Evolutionary conservation across 2,113 vertebrate species (phyloP), one percentile per base, ranked within the genome.

Genomic region (Leucoraja erinaceus): DNA sequence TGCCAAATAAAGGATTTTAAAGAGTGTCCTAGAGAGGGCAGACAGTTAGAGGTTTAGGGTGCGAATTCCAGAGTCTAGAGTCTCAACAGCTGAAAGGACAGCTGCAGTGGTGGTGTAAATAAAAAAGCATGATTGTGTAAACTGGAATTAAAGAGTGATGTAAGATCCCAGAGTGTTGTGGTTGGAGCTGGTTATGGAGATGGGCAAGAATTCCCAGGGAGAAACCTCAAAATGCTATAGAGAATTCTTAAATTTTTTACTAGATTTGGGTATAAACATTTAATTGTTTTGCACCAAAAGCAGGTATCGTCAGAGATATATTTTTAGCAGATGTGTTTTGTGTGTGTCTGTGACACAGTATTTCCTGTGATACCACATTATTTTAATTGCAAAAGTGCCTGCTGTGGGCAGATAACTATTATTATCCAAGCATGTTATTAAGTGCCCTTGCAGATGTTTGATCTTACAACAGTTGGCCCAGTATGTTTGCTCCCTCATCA

Each of bases 311-410:
- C 83, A 86, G 83, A 86, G 28, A n/a, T n/a, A 56, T 1, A n/a
- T 59, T 31, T 63, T 86, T 63, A 63, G 56, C 83, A 86, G 81
- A 47, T 47, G 38, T 47, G 38, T 47, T 47, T 47, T 47, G 38
- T 47, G 38, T 47, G 38, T 47, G 38, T 59, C 10, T 61, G 81
- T 63, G 56, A 86, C 61, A 14, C 56, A 63, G 56, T 31, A 11
- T 61, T 86, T 86, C 83, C 83, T 86, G 56, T 86, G 81, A 59
- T 86, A 12, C 28, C 59, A 61, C 83, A 63, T 86, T 86, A 31
- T n/a, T 31, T 76, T 76, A 63, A 31, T 31, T 86, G 28, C 28
- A 63, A 86, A 86, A 86, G 56, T 86, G 28, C 83, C n/a, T 61
- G 56, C 56, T 86, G 56, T 86, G 83, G 83, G 28, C 83, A 11